Evolutionary conservation across 2,113 vertebrate species (phyloP), one percentile per base, ranked within the genome.

Genomic region (Chloropsis hardwickii): DNA sequence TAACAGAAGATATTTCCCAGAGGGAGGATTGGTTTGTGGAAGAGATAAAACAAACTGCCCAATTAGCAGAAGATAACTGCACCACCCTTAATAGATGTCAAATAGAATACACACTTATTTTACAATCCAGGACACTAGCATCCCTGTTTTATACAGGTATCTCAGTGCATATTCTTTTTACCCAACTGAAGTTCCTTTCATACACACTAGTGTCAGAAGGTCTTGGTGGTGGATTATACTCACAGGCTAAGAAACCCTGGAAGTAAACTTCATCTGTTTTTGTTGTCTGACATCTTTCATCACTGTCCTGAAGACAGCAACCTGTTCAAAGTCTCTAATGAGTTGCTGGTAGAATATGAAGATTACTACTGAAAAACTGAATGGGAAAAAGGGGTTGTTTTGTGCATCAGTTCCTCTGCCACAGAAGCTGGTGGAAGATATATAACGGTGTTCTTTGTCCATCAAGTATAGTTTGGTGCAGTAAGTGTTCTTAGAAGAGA

Each of bases 401-500:
- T 71, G 22, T 66, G 69, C 22, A 11, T 74, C 12, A 6, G 11
- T 58, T 84, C 17, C 53, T 85, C 35, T 93, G 45, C 51, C 35
- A 50, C 25, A 74, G 65, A 93, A 87, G 51, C 61, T 27, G 45
- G 16, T 70, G 13, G 56, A 80, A 69, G 58, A 28, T 86, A 27
- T 3, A 11, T 18, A 72, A 29, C 14, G 70, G 25, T 74, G 33
- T 10, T 67, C 42, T 90, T 74, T 73, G 47, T 54, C 28, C 20
- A 1, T 10, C 0, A 0, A 47, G 31, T 29, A 33, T 12, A 12
- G 24, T 65, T 87, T 53, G 27, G 12, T 65, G 24, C 29, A 1
- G 0, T 18, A 45, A 24, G 19, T 45, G 15, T 48, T 86, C 31
- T 27, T 67, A 54, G n/a, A 81, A 79, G 54, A 11, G 15, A 28